A percentile compares a stretch with the other conserved stretches of the same genome.
These are phyloP conservation scores for Selene dorsalis DNA, from an alignment of 2,797 vertebrate genomes.

Conservation along the genomic window DNA sequence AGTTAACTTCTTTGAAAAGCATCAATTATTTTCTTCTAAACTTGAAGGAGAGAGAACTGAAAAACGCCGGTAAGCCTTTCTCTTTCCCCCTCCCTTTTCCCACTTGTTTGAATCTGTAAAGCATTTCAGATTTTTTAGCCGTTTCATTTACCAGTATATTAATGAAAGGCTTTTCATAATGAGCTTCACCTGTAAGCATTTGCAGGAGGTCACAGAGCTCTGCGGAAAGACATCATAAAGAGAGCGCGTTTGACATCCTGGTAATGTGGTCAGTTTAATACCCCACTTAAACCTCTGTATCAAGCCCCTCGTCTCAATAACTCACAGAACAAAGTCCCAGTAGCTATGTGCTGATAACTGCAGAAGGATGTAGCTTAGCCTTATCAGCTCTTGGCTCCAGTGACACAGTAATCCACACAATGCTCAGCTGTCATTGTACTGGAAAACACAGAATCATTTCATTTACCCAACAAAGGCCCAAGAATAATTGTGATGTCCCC, in stretches of 20 bases:
- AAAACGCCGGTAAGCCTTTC: not conserved
- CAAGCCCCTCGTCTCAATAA: constrained; percentile 76
- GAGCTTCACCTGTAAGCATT: constrained; percentile 20
- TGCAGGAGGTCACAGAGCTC: constrained; percentile 14
- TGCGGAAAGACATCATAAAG: constrained; percentile 43
- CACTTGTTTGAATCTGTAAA: not conserved
- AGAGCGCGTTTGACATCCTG: constrained; percentile 59
- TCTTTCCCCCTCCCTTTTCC: not conserved
- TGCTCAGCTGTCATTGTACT: constrained; percentile 70
- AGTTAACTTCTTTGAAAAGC: constrained; percentile 9
- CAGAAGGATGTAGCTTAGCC: constrained; percentile 82
- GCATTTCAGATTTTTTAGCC: constrained; percentile 6
- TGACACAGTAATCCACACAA: constrained; percentile 83
- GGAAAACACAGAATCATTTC: constrained; percentile 74
- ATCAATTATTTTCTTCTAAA: constrained; percentile 40
- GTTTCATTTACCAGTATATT: constrained; percentile 8
- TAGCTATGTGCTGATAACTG: constrained; percentile 79
- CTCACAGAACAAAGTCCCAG: constrained; percentile 74
- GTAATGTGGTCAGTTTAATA: constrained; percentile 78
- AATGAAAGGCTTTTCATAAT: constrained; percentile 12
- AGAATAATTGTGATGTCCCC: constrained; percentile 63
- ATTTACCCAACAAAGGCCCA: constrained; percentile 74
- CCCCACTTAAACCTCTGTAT: constrained; percentile 69
- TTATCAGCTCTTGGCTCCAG: constrained; percentile 81
- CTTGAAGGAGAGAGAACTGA: constrained; percentile 18